Conservation (phyloP, 2,113 vertebrate species). For the human region GRCh38 chr1:69727501-69728000, state of each 20-base stretch:
- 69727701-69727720: neutral
- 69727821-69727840: slow-evolving; percentile 21
- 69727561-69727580: neutral
- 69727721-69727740: neutral
- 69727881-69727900: slow-evolving; percentile 59
- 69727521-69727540: neutral
- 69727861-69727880: slow-evolving; percentile 59
- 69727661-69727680: neutral
- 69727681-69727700: neutral
- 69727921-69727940: slow-evolving; percentile 52
- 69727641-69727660: neutral
- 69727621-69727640: neutral
- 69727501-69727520: neutral
- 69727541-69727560: neutral
- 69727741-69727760: neutral
- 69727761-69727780: slow-evolving; percentile 33
- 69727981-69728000: neutral
- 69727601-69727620: neutral
- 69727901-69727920: neutral
- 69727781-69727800: neutral
- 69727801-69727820: slow-evolving; percentile 35
- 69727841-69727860: slow-evolving; percentile 55
- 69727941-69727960: neutral
- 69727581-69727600: neutral
- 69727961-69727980: neutral